Evolutionary conservation across 1,140 invertebrate species (phyloP).

Genomic region (Mylabris phalerata): DNA sequence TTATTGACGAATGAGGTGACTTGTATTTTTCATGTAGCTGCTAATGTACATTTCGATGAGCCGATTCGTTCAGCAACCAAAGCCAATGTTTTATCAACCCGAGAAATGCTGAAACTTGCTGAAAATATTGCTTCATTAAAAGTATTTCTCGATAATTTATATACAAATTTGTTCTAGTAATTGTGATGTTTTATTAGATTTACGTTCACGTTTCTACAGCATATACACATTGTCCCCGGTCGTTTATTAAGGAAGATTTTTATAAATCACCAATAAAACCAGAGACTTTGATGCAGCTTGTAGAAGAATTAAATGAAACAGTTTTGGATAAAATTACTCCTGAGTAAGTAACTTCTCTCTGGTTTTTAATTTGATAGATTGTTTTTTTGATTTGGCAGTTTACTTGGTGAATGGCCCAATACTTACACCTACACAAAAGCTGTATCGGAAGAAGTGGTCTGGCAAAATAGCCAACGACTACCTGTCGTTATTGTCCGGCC

Average conservation of each 20-base stretch:
- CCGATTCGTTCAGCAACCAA: slow-evolving; percentile 54
- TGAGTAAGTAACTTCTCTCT: no score
- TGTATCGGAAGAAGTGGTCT: slow-evolving; percentile 52
- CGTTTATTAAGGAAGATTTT: slow-evolving; percentile 37
- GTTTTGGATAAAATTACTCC: background rate
- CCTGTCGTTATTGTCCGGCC: slow-evolving; percentile 54
- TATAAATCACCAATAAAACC: background rate
- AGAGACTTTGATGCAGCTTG: background rate
- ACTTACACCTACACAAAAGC: slow-evolving; percentile 57
- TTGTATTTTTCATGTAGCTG: slow-evolving; percentile 50
- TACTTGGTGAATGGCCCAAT: slow-evolving; percentile 52
- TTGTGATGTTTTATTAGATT: background rate
- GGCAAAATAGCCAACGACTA: slow-evolving; percentile 45
- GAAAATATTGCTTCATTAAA: slow-evolving; percentile 58
- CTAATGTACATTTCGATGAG: slow-evolving; percentile 62
- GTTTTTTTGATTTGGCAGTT: slow-evolving; percentile 17
- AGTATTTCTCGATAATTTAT: slow-evolving; percentile 26
- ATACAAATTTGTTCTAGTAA: background rate
- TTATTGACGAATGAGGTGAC: slow-evolving; percentile 50
- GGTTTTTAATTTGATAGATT: background rate
- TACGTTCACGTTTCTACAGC: slow-evolving; percentile 50
- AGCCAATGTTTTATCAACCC: slow-evolving; percentile 60
- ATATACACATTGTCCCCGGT: slow-evolving; percentile 50
- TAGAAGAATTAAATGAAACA: background rate
- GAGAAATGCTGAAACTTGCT: slow-evolving; percentile 52